phyloP scores from a whole-genome alignment of 2,113 vertebrate genomes.

The Microcebus lehilahytsara region DNA sequence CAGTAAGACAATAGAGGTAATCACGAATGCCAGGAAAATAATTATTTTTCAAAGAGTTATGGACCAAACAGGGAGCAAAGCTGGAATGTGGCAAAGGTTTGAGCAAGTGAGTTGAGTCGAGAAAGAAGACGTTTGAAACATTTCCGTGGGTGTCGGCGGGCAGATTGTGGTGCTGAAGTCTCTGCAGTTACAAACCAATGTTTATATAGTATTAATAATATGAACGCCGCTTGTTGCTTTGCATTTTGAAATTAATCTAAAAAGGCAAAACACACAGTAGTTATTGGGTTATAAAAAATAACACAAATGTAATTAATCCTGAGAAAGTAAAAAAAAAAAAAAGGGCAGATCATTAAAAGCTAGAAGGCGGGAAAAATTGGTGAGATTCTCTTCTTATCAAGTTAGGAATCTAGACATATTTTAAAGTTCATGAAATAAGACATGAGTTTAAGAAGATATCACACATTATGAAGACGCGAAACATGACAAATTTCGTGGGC shows the following conservation, averaged over 20 bases:
- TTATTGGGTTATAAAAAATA: background rate
- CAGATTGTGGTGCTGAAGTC: fast-evolving
- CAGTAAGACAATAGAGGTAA: background rate
- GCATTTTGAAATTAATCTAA: background rate
- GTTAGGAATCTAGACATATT: background rate
- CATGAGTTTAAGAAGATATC: background rate
- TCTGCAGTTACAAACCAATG: background rate
- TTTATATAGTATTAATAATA: background rate
- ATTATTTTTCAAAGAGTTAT: background rate
- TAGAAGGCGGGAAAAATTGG: background rate
- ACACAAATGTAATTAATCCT: background rate
- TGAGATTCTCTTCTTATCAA: background rate
- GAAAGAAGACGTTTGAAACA: background rate
- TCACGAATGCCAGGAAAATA: background rate
- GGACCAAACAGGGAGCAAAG: background rate
- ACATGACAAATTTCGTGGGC: background rate
- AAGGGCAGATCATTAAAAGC: background rate
- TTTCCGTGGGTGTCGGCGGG: fast-evolving
- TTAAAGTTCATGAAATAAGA: background rate
- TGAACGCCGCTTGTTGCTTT: background rate
- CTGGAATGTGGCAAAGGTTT: background rate
- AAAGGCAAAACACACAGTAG: background rate
- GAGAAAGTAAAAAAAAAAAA: background rate
- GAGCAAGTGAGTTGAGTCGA: background rate
- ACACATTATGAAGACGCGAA: background rate